Base-by-base conservation (phyloP, 2,797 vertebrate genomes). In the Artibeus jamaicensis region DNA sequence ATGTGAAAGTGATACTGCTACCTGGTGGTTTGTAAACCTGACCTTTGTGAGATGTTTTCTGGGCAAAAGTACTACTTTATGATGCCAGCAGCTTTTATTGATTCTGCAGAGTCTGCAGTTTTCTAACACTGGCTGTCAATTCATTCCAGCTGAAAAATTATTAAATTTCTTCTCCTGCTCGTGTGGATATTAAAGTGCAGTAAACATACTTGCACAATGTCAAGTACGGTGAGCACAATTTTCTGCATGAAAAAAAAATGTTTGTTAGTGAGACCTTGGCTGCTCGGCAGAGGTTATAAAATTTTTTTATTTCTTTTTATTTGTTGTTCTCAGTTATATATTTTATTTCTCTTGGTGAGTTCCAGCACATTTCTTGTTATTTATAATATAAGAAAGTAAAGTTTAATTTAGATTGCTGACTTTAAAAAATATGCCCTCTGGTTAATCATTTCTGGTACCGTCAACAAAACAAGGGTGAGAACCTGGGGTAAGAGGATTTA, bases 1-100 rank as follows among this genome's bases (percentile, higher is more conserved):
- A 87, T 96, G 78, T 1, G 37, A 93, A 93, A 89, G 67, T 83
- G 91, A 92, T 95, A 86, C 74, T 67, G 93, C 88, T 98, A 93
- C 96, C 92, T 98, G 96, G 88, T 97, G 89, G 95, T 97, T 97
- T 96, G 67, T 97, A 96, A 97, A 95, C 11, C 37, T 76, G 89
- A 70, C 62, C 44, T 97, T 83, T 90, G 46, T 77, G 93, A 94
- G 95, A 94, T 94, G 67, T 92, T 96, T 98, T 98, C 77, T 97
- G 93, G 89, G 84, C 96, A 98, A 85, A 96, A 81, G 57, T 24
- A 76, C 24, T 83, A 11, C 50, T 97, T 93, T 46, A 70, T 97
- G 85, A 93, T 96, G 84, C 96, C 97, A 97, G 87, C 32, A 39
- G 65, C 91, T 97, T 95, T 89, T 95, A 91, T 90, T 91, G 48